Base-by-base conservation (phyloP, 2,113 vertebrate species). In the Tylochromis polylepis region DNA sequence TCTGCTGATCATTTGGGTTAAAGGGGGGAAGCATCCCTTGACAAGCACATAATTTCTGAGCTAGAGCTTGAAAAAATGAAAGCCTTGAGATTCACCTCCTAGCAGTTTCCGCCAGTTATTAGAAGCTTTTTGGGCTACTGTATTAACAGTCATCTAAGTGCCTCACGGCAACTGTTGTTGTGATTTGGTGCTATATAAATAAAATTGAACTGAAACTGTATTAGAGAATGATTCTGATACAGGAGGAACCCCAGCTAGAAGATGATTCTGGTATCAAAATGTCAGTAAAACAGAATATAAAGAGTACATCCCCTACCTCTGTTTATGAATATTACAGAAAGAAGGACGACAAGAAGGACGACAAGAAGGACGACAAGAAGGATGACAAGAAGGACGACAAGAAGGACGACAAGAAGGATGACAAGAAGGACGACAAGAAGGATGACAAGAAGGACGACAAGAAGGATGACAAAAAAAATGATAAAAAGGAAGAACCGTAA, bases 291-390 rank as follows among this genome's bases (percentile, higher is more conserved):
- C 6, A 3, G 34, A 12, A 22, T 67, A 41, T 15, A 41, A 67
- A 67, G 62, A 41, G 62, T 67, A 22, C 77, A 18, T 0, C 51
- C 20, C 29, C 5, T 29, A 20, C 38, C 51, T 85, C 11, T 81
- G 3, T 65, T 85, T 75, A 3, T 82, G 49, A 75, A 57, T 93
- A 27, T 87, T 83, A 79, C 95, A 98, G 97, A 70, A 97, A 97
- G 95, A 96, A 96, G 3, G 95, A 96, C 11, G 95, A 95, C 2
- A 96, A 97, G 4, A 96, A 94, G 11, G 89, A 81, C 1, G 96
- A 96, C 0, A 96, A 97, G 1, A 97, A 97, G 0, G 93, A 95
- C 0, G 88, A 91, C 0, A 90, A 94, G 1, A 90, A 93, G 3
- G 91, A 93, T 0, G 88, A 91, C 0, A 95, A 95, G 1, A 96